These are phyloP conservation scores for Pomatorhinus ruficollis DNA, from an alignment of 2,113 vertebrate genomes.

Conservation along the genomic window DNA sequence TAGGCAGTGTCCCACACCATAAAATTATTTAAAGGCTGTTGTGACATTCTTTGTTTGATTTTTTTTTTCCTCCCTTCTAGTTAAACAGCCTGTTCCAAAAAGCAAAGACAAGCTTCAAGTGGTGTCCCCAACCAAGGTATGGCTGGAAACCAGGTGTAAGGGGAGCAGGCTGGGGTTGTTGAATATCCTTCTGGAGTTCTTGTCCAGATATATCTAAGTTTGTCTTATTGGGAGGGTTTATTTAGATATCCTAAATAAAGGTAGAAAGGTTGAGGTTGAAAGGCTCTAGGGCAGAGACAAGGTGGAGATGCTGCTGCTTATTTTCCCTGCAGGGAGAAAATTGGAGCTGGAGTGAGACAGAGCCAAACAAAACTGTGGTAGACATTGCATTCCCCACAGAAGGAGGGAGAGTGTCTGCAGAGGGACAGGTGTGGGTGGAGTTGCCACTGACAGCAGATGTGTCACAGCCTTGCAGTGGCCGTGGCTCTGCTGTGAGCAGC, in stretches of 20 bases:
- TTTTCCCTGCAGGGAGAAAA: not conserved
- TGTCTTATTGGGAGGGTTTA: not conserved
- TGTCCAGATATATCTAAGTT: not conserved
- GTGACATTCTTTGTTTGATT: not conserved
- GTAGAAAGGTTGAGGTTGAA: too few relatives aligned
- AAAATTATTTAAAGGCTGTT: not conserved
- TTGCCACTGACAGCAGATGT: not conserved
- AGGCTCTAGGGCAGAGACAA: not conserved
- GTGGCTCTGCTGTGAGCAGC: not conserved
- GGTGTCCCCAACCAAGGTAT: slow-evolving; percentile 62
- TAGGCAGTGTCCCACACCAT: not conserved
- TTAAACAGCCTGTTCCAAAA: not conserved
- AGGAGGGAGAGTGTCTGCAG: not conserved
- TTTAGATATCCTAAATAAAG: not conserved
- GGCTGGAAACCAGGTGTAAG: not conserved
- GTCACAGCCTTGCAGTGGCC: not conserved
- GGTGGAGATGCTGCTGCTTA: not conserved
- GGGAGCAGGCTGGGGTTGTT: not conserved
- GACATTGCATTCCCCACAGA: not conserved
- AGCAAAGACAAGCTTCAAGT: not conserved
- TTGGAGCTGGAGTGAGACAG: not conserved
- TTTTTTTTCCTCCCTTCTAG: slow-evolving; percentile 31
- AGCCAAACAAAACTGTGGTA: not conserved
- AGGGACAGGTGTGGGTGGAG: not conserved
- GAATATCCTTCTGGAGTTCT: not conserved